Evolutionary conservation across 2,888 invertebrate species (phyloP), one percentile per base, ranked within the genome.

Genomic region (Thecocarcelia acutangulata): DNA sequence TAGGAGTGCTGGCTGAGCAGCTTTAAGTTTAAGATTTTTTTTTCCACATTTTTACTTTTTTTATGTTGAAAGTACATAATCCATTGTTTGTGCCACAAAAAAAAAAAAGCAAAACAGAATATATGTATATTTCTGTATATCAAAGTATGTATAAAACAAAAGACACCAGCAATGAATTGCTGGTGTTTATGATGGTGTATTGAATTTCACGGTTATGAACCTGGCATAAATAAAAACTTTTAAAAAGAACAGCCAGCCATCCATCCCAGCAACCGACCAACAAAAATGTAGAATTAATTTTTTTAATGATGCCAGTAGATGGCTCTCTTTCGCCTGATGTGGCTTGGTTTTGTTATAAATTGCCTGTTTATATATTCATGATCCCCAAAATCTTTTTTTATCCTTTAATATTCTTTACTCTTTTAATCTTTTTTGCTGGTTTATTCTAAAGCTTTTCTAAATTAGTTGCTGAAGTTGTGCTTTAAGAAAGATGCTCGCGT

Each of bases 201-300:
- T 76, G 80, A 76, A 80, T 80, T 76, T 80, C 80, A 80, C 78
- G 78, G 78, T 79, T 73, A 73, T 79, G 59, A 79, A 73, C 78
- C 59, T 52, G 44, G 74, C 74, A 56, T 33, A 56, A 73, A 59
- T 61, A 42, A 58, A 46, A 58, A 50, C 12, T 17, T 44, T 4
- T 6, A 21, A 48, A 15, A n/a, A 58, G 48, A 40, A 37, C 28
- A 42, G 33, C 24, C 24, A 66, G 12, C 33, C 46, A 33, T 24
- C 37, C 54, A 46, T 69, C 15, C 54, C 24, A 56, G 42, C n/a
- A 33, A 37, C n/a, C 33, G 33, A 40, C 54, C 37, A 74, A 40
- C 15, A 24, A 56, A 74, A 56, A 66, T 17, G 6, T 48, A 21
- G 6, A 56, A 40, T 48, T 48, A 66, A 37, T 58, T 33, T 56